phyloP scores from a whole-genome alignment of 2,888 invertebrate species.

The Tachina fera region DNA sequence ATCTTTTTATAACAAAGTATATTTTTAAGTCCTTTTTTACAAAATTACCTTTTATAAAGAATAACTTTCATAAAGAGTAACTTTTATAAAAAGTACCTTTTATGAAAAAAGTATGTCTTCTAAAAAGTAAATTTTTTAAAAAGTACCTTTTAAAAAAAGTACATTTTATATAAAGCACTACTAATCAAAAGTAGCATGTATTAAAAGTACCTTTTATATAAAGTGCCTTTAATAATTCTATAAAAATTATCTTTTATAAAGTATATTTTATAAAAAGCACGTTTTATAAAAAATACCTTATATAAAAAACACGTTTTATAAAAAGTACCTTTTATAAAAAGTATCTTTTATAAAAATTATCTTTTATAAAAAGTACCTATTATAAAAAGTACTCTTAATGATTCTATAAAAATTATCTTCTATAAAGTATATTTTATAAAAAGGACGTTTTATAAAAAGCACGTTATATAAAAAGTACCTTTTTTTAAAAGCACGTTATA shows the following conservation, averaged over 20 bases:
- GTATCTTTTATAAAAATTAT: no score
- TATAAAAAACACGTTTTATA: no score
- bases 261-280: neutral
- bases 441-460: no score
- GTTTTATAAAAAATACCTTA: no score
- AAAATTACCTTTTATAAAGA: neutral
- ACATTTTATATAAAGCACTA: neutral
- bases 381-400: no score
- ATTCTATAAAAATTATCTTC: no score
- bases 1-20: neutral
- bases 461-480: no score
- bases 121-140: neutral
- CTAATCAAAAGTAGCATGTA: neutral
- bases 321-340: no score
- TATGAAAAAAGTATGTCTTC: slow-evolving; percentile 1
- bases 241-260: neutral
- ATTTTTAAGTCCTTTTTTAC: neutral
- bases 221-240: neutral
- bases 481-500: no score
- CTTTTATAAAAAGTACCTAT: no score
- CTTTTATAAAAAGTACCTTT: neutral
- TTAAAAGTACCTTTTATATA: neutral
- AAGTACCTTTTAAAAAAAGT: neutral
- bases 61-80: neutral
- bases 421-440: no score